Conservation (phyloP, 2,113 vertebrate genomes). For the Phoenicopterus ruber region DNA sequence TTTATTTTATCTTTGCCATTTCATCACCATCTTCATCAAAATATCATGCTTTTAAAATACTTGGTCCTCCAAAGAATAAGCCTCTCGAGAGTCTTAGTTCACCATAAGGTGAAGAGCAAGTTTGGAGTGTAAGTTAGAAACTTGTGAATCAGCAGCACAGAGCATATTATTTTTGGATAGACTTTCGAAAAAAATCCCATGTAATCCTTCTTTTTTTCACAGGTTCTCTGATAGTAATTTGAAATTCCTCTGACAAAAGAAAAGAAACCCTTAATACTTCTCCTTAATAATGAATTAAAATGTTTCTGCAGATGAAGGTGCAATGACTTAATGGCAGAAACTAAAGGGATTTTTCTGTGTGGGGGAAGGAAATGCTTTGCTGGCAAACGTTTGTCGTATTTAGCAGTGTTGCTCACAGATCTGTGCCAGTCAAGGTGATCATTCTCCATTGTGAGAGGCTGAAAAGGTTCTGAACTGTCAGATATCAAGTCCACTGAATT, state of each 20-base stretch:
- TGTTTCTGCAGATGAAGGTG: not conserved
- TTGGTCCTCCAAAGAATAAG: not conserved
- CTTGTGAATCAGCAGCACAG: not conserved
- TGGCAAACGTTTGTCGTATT: not conserved
- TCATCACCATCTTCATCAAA: not conserved
- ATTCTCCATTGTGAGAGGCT: not conserved
- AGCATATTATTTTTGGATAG: not conserved
- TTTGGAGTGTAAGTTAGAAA: not conserved
- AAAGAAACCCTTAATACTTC: not conserved
- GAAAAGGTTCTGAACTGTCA: not conserved
- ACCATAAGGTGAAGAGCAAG: not conserved
- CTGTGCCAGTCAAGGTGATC: not conserved
- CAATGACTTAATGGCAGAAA: not conserved
- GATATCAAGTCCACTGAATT: not conserved
- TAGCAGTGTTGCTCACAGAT: not conserved
- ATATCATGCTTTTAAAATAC: not conserved
- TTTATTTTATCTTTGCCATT: not conserved
- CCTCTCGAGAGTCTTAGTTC: not conserved
- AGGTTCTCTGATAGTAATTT: not conserved
- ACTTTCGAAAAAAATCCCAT: not conserved
- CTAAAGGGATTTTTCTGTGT: not conserved
- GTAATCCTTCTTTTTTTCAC: not conserved
- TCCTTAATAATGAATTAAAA: not conserved
- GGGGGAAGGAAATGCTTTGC: not conserved
- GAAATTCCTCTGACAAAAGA: not conserved